These are phyloP conservation scores for Dendronephthya gigantea DNA, from an alignment of 64 coral and sea anemone genomes.

Conservation along the genomic window DNA sequence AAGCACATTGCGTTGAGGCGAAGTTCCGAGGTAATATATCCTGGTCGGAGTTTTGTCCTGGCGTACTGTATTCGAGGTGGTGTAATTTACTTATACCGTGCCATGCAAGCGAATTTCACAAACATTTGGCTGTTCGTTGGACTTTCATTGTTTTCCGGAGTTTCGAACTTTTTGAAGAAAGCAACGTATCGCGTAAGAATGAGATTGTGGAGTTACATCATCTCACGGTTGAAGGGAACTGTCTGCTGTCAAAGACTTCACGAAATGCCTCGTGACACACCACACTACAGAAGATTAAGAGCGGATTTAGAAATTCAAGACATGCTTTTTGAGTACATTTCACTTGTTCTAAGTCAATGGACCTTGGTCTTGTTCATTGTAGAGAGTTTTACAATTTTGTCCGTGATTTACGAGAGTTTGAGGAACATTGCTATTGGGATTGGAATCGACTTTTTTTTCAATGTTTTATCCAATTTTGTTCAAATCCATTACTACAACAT, in stretches of 20 bases:
- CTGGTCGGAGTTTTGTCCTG: no score
- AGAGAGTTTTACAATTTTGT: background rate
- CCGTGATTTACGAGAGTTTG: background rate
- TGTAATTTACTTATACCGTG: no score
- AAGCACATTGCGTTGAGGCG: no score
- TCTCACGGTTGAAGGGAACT: background rate
- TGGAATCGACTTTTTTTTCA: background rate
- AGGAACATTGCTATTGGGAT: background rate
- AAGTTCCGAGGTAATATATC: no score
- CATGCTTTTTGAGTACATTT: background rate
- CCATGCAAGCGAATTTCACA: no score
- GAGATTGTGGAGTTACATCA: background rate
- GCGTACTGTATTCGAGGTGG: no score
- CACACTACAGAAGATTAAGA: background rate
- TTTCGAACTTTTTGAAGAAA: background rate
- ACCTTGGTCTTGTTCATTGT: background rate
- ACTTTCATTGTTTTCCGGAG: background rate
- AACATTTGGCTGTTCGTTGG: background rate
- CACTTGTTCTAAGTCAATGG: background rate
- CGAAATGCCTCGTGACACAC: background rate
- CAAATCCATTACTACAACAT: background rate
- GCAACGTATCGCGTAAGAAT: background rate
- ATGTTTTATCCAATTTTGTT: background rate
- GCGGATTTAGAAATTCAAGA: background rate
- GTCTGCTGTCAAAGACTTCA: no score